Percentiles rank a stretch among this genome's conserved stretches.
Evolutionary conservation across 2,113 vertebrate species (phyloP).

Genomic region (Pavo muticus): DNA sequence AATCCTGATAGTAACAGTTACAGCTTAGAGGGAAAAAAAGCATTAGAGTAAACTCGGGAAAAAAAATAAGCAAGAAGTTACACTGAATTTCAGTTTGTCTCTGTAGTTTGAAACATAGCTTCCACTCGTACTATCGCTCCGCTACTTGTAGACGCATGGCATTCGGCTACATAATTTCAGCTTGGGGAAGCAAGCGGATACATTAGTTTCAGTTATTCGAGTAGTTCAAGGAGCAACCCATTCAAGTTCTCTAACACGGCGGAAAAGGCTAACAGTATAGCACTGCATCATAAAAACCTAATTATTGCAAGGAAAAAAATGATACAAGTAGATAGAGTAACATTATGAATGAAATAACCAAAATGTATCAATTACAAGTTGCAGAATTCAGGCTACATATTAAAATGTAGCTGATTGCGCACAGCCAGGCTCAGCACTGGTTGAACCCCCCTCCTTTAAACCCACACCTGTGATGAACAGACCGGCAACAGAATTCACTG

Average conservation of each 20-base stretch:
- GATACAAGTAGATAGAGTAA: background rate
- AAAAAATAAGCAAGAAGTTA: background rate
- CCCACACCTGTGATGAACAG: background rate
- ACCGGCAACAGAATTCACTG: background rate
- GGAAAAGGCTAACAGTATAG: background rate
- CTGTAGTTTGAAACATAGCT: background rate
- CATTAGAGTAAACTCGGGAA: background rate
- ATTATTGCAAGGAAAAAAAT: background rate
- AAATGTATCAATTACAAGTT: background rate
- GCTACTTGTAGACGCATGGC: fast-evolving
- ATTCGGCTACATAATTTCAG: background rate
- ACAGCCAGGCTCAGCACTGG: background rate
- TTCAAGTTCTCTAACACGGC: background rate
- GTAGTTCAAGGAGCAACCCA: background rate
- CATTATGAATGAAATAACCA: background rate
- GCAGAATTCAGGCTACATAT: background rate
- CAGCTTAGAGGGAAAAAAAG: background rate
- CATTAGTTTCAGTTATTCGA: background rate
- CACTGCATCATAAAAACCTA: background rate
- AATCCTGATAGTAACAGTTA: background rate
- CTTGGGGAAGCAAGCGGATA: background rate
- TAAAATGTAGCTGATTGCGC: background rate
- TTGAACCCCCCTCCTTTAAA: background rate
- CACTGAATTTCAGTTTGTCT: background rate
- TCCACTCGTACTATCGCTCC: background rate